Conservation (phyloP, 2,888 invertebrate species). For the Coecobrya sp. region DNA sequence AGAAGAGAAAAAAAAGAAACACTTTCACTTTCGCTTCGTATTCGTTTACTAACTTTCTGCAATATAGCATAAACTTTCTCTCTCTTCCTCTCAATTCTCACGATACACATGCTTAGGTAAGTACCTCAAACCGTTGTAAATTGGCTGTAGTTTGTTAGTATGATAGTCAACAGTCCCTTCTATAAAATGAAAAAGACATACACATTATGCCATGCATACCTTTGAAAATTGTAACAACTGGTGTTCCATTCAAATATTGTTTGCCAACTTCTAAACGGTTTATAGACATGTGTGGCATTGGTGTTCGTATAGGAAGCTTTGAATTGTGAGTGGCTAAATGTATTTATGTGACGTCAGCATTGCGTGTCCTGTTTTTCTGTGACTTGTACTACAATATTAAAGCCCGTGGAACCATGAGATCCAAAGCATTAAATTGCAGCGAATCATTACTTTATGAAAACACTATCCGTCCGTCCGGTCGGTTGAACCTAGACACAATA, state of each 20-base stretch:
- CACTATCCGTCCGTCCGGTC: too few species aligned
- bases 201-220: not conserved
- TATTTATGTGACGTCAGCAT: constrained; percentile 39
- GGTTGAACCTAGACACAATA: too few species aligned
- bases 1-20: constrained; percentile 10
- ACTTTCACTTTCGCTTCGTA: not conserved
- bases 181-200: not conserved
- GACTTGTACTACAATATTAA: not conserved
- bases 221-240: not conserved
- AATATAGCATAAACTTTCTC: constrained; percentile 37
- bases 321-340: not conserved
- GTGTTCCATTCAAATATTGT: not conserved
- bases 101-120: not conserved
- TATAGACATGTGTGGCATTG: not conserved
- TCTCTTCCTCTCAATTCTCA: not conserved
- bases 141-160: not conserved
- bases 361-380: not conserved
- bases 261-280: constrained; percentile 27
- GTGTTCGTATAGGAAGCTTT: not conserved
- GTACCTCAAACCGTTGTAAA: not conserved
- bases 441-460: too few species aligned
- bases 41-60: constrained; percentile 32
- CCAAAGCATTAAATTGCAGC: not conserved
- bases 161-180: not conserved
- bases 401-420: not conserved